Percentiles rank a stretch among this genome's conserved stretches.
These are phyloP conservation scores for Theodoxus fluviatilis DNA, from an alignment of 2,888 invertebrate species.

Conservation along the genomic window DNA sequence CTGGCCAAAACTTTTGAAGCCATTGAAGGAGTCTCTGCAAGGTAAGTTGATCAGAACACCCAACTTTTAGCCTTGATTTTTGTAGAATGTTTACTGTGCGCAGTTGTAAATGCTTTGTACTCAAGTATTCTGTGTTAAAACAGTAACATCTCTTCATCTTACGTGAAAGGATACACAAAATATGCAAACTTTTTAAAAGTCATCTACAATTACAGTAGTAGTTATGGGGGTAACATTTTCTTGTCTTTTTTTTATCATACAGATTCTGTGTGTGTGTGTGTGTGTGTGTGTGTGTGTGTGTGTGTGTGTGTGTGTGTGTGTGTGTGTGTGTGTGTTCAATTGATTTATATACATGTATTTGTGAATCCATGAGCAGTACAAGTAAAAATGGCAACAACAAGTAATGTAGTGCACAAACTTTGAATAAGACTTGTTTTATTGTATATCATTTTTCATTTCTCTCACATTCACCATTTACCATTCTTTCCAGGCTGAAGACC, in stretches of 20 bases:
- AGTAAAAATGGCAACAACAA: too few relatives aligned
- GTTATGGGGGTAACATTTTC: neutral
- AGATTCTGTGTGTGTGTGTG: neutral
- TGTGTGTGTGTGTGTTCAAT: neutral
- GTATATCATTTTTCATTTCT: too few relatives aligned
- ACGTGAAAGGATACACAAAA: too few relatives aligned
- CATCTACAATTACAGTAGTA: too few relatives aligned
- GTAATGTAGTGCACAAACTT: too few relatives aligned
- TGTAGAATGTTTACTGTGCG: too few relatives aligned
- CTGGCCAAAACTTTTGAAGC: constrained; percentile 87
- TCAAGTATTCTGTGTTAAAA: too few relatives aligned
- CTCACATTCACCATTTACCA: too few relatives aligned
- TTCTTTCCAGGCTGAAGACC: constrained; percentile 81
- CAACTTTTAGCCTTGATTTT: neutral
- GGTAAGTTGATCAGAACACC: constrained; percentile 41
- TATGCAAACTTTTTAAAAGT: too few relatives aligned
- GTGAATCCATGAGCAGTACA: neutral
- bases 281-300: neutral
- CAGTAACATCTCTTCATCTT: too few relatives aligned
- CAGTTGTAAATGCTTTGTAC: too few relatives aligned
- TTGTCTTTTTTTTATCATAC: neutral
- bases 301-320: neutral
- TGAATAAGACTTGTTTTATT: too few relatives aligned
- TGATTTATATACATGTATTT: neutral
- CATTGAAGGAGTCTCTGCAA: constrained; percentile 74